A percentile compares a stretch with the other conserved stretches of the same genome.
Conservation (phyloP, 2,888 invertebrate genomes). For the Arrhopalites spinosus region DNA sequence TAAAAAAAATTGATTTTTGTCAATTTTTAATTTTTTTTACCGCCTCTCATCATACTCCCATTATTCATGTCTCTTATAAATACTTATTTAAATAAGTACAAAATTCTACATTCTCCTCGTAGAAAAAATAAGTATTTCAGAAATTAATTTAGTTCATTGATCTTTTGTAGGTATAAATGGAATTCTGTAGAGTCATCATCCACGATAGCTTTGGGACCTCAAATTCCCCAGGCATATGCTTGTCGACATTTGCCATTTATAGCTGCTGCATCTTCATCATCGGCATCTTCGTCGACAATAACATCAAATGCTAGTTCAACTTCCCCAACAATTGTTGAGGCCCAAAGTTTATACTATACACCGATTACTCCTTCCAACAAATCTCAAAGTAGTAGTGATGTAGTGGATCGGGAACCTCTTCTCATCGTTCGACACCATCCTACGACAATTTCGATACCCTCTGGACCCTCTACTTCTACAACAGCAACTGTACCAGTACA, state of each 20-base stretch:
- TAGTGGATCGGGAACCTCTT: constrained; percentile 1
- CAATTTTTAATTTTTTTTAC: too few species aligned
- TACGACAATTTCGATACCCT: neutral
- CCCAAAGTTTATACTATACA: neutral
- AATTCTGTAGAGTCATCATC: constrained; percentile 19
- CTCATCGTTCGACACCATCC: neutral
- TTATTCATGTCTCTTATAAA: too few species aligned
- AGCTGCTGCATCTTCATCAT: neutral
- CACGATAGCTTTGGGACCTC: neutral
- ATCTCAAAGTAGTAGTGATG: neutral
- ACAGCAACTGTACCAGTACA: neutral
- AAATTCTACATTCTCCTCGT: too few species aligned
- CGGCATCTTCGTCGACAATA: constrained; percentile 1
- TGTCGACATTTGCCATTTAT: neutral
- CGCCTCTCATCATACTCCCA: too few species aligned
- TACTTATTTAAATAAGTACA: too few species aligned
- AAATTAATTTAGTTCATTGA: too few species aligned
- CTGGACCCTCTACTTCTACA: neutral
- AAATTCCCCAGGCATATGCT: constrained; percentile 15
- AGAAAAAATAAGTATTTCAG: too few species aligned
- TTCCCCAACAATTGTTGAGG: neutral
- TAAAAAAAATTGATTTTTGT: too few species aligned
- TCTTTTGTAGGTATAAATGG: constrained; percentile 34
- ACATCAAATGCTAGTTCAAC: neutral
- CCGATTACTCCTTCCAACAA: neutral